A percentile compares a stretch with the other conserved stretches of the same genome.
These are phyloP conservation scores for Reticulitermes lucifugus DNA, from an alignment of 2,888 invertebrate species.

Conservation along the genomic window DNA sequence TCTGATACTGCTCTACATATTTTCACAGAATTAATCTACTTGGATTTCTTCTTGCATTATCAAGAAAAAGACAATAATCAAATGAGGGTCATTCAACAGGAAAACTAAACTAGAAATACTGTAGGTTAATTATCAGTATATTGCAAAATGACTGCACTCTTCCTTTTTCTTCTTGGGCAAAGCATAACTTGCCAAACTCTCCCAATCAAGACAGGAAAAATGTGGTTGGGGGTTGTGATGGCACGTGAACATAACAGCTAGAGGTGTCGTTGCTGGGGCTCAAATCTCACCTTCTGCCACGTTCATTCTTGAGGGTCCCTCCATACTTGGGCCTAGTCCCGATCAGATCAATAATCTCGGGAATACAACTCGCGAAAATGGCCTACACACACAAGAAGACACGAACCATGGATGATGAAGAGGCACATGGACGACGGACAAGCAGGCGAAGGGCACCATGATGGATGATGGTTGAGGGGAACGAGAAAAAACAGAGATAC, in stretches of 20 bases:
- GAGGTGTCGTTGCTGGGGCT: slow-evolving; percentile 60
- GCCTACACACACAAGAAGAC: slow-evolving; percentile 73
- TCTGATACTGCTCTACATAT: too few species aligned
- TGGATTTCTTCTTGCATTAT: neutral
- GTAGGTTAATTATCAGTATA: neutral
- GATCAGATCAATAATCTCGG: slow-evolving; percentile 99
- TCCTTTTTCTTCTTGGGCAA: neutral
- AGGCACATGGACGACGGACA: slow-evolving; percentile 33
- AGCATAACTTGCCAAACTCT: neutral
- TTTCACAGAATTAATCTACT: neutral
- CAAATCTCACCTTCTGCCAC: slow-evolving; percentile 97
- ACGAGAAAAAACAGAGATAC: slow-evolving; percentile 47
- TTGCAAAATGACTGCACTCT: neutral
- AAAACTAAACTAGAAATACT: neutral
- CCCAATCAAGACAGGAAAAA: neutral
- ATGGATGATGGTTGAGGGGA: slow-evolving; percentile 41
- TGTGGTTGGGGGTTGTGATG: slow-evolving; percentile 36
- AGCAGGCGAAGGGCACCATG: slow-evolving; percentile 28
- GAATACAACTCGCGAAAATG: slow-evolving; percentile 99
- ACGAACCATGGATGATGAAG: slow-evolving; percentile 42
- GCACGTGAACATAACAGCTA: slow-evolving; percentile 39
- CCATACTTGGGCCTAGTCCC: slow-evolving; percentile 99
- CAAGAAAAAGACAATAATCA: too few species aligned
- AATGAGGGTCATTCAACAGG: neutral
- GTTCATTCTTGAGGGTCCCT: slow-evolving; percentile 99